Conservation (phyloP, 2,113 vertebrate species). For the Oncorhynchus tshawytscha region DNA sequence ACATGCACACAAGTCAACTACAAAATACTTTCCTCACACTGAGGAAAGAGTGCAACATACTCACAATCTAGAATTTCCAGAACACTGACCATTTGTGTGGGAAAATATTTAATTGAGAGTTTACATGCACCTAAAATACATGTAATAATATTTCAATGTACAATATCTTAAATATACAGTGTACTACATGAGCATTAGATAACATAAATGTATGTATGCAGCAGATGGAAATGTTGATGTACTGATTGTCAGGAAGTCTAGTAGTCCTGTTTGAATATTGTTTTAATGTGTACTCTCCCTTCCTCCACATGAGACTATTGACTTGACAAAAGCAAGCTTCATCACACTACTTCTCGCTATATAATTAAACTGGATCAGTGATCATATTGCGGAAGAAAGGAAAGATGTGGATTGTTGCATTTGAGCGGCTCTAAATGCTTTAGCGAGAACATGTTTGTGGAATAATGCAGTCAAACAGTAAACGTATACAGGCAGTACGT, state of each 20-base stretch:
- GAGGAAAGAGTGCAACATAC: too few relatives aligned
- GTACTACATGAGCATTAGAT: constrained; percentile 49
- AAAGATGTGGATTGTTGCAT: constrained; percentile 35
- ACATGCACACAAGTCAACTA: too few relatives aligned
- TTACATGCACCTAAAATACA: constrained; percentile 59
- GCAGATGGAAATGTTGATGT: constrained; percentile 15
- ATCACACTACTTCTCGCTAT: not conserved
- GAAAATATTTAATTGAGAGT: constrained; percentile 70
- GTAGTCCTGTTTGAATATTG: not conserved
- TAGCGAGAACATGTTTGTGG: not conserved
- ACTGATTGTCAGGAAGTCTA: constrained; percentile 7
- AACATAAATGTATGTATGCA: constrained; percentile 29
- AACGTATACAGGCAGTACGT: constrained; percentile 30
- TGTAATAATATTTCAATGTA: constrained; percentile 61
- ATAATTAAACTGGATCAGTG: not conserved
- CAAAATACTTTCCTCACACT: too few relatives aligned
- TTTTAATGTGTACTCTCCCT: not conserved
- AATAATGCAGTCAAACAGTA: not conserved
- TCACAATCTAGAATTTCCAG: too few relatives aligned
- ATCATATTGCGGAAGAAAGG: constrained; percentile 4
- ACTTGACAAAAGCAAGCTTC: not conserved
- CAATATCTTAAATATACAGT: constrained; percentile 64
- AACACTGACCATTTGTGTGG: constrained; percentile 7
- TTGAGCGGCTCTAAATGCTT: constrained; percentile 15
- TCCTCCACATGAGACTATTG: not conserved